Conservation (phyloP, 2,888 invertebrate species). For the Aethes cnicana region DNA sequence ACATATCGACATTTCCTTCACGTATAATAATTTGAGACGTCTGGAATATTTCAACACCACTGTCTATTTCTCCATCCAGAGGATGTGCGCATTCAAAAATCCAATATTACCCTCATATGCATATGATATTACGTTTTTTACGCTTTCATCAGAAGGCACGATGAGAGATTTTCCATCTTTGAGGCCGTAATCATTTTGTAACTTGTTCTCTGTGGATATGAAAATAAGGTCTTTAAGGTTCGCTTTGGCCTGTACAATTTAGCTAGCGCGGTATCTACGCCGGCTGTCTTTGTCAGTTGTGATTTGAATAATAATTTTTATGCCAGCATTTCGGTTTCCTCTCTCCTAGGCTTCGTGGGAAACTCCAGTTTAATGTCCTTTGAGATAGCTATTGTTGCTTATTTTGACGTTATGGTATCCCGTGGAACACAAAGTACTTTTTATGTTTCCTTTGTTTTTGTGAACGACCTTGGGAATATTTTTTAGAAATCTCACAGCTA, state of each 20-base stretch:
- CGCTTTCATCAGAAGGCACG: slow-evolving; percentile 25
- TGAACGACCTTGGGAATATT: neutral
- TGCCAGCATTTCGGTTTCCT: slow-evolving; percentile 78
- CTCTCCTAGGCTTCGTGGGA: slow-evolving; percentile 75
- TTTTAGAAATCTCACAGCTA: too few relatives aligned
- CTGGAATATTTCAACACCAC: slow-evolving; percentile 20
- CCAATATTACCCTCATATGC: slow-evolving; percentile 37
- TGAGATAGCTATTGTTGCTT: slow-evolving; percentile 51
- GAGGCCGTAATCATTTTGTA: neutral
- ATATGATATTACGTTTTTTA: slow-evolving; percentile 24
- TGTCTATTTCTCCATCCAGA: slow-evolving; percentile 33
- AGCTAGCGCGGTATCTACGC: slow-evolving; percentile 65
- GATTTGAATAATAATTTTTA: slow-evolving; percentile 81
- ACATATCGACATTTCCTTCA: slow-evolving; percentile 3
- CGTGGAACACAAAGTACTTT: slow-evolving; percentile 13
- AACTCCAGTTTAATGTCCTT: slow-evolving; percentile 72
- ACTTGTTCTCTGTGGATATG: slow-evolving; percentile 1
- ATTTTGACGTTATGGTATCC: slow-evolving; percentile 44
- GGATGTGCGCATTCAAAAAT: slow-evolving; percentile 50
- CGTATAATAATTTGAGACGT: slow-evolving; percentile 11
- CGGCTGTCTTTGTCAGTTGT: slow-evolving; percentile 65
- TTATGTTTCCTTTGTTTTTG: neutral
- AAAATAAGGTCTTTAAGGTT: slow-evolving; percentile 8
- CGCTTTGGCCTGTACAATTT: slow-evolving; percentile 60
- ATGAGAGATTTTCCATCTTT: slow-evolving; percentile 6